Evolutionary conservation across 2,888 invertebrate genomes (phyloP).

Genomic region (Meloe dianella): DNA sequence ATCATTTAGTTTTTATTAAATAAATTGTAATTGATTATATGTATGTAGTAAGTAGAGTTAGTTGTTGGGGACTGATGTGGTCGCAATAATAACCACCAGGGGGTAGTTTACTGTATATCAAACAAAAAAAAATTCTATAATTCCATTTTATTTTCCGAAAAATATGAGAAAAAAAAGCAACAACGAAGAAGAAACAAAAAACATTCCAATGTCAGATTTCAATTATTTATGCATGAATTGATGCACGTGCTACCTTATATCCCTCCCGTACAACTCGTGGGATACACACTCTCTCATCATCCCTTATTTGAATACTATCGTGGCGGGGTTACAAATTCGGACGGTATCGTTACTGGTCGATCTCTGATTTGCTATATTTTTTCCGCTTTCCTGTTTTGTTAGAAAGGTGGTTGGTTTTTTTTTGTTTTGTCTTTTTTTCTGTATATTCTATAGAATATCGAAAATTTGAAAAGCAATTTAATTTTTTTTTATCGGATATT

Average conservation of each 20-base stretch:
- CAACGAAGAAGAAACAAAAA: background rate
- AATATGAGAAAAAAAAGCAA: background rate
- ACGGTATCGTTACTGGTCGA: slow-evolving; percentile 7
- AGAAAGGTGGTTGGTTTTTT: background rate
- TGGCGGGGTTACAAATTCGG: slow-evolving; percentile 10
- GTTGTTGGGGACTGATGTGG: slow-evolving; percentile 1
- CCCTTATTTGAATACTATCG: slow-evolving; percentile 14
- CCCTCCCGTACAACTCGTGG: slow-evolving; percentile 30
- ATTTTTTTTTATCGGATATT: slow-evolving; percentile 13
- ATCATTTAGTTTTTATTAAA: slow-evolving; percentile 29
- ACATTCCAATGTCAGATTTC: slow-evolving; percentile 16
- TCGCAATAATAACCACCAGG: slow-evolving; percentile 7
- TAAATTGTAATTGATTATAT: slow-evolving; percentile 28
- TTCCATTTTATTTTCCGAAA: background rate
- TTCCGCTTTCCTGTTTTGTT: background rate
- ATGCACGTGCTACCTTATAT: slow-evolving; percentile 42
- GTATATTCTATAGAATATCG: too few species aligned
- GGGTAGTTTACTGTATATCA: background rate
- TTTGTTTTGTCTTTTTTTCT: too few species aligned
- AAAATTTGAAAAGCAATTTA: background rate
- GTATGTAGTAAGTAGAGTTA: slow-evolving; percentile 2
- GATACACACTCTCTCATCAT: slow-evolving; percentile 27
- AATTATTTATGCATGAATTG: slow-evolving; percentile 46
- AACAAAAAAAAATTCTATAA: background rate
- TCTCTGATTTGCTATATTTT: slow-evolving; percentile 3